Base-by-base conservation (phyloP, 2,797 vertebrate species). In the Lateolabrax maculatus region DNA sequence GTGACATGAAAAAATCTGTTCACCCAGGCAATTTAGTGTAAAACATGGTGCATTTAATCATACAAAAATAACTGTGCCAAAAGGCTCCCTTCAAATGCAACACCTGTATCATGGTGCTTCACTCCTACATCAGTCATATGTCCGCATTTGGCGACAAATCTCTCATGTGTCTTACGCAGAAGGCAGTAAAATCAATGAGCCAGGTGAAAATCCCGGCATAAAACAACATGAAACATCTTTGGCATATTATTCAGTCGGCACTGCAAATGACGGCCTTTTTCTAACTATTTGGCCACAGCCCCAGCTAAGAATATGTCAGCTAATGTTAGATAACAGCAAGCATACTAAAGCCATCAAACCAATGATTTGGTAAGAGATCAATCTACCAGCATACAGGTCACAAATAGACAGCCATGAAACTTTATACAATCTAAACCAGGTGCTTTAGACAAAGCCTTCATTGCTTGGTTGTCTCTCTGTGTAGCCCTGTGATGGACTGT, bases 1-100 rank as follows among this genome's bases (percentile, higher is more conserved):
- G 71, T 63, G 49, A 56, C 70, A 37, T 27, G 16, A 70, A 77
- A 64, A 56, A 29, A 61, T 66, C 2, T 71, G 61, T 58, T 83
- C 53, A 76, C 62, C 27, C 29, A 18, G 21, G 25, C 51, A n/a
- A n/a, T 4, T 63, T 52, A n/a, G n/a, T n/a, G n/a, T n/a, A 57
- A 75, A 64, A n/a, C 48, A 39, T 6, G 53, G 9, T 4, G 3
- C 31, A 67, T 55, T 44, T 11, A 65, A 72, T 27, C 48, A 53
- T 5, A 29, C 11, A 60, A 58, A 73, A 39, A 56, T 27, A 60
- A 9, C 11, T 21, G 1, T 18, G 49, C 12, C 10, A 1, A 31
- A 39, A 41, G 15, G 27, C 21, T 31, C 12, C 44, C 13, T n/a
- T 21, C 27, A 44, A 12, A 12, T 34, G 27, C 39, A 66, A 34